Percentiles rank a stretch among this genome's conserved stretches.
These are phyloP conservation scores for Rhinolophus ferrumequinum DNA, from an alignment of 2,113 vertebrate species.

Conservation along the genomic window DNA sequence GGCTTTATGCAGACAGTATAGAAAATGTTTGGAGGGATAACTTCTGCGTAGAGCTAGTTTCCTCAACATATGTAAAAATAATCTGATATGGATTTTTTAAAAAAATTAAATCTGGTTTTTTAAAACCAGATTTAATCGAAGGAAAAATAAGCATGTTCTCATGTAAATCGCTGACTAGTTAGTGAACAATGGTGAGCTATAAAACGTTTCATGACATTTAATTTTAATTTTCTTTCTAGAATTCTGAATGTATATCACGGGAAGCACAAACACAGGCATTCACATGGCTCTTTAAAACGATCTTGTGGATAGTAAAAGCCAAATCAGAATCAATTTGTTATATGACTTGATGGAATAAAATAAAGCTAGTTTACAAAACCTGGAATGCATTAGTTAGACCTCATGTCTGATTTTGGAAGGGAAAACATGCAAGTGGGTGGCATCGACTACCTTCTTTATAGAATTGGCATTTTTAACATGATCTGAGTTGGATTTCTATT, in stretches of 20 bases:
- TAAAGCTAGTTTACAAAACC: not conserved
- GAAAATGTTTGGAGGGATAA: not conserved
- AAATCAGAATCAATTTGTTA: not conserved
- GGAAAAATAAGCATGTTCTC: not conserved
- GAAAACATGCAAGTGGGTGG: not conserved
- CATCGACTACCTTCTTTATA: not conserved
- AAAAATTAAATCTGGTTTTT: not conserved
- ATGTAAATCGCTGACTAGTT: not conserved
- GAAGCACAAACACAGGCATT: not conserved
- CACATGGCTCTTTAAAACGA: not conserved
- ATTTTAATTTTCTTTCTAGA: conserved; percentile 26
- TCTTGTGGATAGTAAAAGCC: not conserved
- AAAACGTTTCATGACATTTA: not conserved
- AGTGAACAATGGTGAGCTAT: not conserved
- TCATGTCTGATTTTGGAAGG: not conserved
- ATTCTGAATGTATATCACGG: not conserved
- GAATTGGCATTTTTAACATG: not conserved
- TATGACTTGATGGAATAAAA: not conserved
- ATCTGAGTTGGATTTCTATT: not conserved
- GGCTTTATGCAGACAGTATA: not conserved
- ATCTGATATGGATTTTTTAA: not conserved
- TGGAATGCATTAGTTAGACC: not conserved
- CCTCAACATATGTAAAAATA: conserved; percentile 16
- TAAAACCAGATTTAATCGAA: conserved; percentile 21
- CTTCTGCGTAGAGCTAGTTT: not conserved